phyloP scores from a whole-genome alignment of 2,888 invertebrate species.

The Eupithecia inturbata region DNA sequence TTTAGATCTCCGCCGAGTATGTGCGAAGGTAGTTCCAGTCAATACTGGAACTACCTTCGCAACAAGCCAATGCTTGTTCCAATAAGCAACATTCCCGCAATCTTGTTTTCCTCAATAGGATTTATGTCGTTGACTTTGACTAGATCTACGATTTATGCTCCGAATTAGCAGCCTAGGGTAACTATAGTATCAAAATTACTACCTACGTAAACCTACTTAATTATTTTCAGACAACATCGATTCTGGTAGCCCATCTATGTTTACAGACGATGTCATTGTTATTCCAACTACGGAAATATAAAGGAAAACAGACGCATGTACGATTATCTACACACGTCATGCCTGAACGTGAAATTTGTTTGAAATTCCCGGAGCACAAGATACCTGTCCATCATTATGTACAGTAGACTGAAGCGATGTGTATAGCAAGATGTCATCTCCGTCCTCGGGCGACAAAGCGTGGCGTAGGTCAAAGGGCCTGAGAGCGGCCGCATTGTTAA shows the following conservation, averaged over 20 bases:
- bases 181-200: background rate
- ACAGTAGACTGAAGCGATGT: constrained; percentile 25
- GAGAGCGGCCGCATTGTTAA: constrained; percentile 76
- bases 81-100: constrained; percentile 14
- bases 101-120: constrained; percentile 6
- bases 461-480: constrained; percentile 78
- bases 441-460: constrained; percentile 75
- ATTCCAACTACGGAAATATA: background rate
- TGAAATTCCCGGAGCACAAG: constrained; percentile 3
- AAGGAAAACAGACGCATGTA: background rate
- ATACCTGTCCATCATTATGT: constrained; percentile 30
- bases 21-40: background rate
- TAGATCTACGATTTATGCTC: background rate
- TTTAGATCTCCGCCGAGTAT: background rate
- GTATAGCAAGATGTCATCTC: constrained; percentile 70
- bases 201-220: background rate
- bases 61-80: too few relatives aligned
- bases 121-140: background rate
- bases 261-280: background rate
- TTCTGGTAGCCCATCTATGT: background rate
- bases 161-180: background rate
- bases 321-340: background rate
- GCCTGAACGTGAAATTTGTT: background rate
- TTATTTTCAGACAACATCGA: background rate
- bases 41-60: too few relatives aligned